Conservation (phyloP, 2,113 vertebrate genomes). For the Recurvirostra avosetta region DNA sequence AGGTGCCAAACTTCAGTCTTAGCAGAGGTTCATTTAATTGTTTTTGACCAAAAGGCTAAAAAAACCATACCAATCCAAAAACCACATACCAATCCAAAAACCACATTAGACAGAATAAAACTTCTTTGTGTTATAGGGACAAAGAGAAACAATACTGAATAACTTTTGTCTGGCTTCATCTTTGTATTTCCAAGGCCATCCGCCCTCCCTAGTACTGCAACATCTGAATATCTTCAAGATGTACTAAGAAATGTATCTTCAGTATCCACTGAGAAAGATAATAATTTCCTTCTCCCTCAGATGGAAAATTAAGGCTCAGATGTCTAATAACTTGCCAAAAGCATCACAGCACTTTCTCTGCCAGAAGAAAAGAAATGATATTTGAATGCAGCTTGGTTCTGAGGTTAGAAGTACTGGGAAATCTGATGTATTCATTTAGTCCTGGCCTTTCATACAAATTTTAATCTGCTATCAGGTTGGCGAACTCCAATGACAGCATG, state of each 20-base stretch:
- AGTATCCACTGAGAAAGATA: not conserved
- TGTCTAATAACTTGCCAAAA: constrained; percentile 45
- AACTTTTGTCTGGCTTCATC: not conserved
- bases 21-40: not conserved
- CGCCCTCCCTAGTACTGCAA: not conserved
- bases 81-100: not conserved
- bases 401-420: not conserved
- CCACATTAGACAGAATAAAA: not conserved
- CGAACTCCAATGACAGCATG: not conserved
- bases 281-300: not conserved
- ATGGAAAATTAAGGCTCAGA: constrained; percentile 14
- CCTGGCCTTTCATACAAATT: not conserved
- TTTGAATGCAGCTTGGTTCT: not conserved
- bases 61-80: not conserved
- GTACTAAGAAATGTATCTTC: not conserved
- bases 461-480: not conserved
- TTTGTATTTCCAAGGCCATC: not conserved
- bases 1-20: not conserved
- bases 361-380: not conserved
- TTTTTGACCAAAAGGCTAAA: constrained; percentile 13
- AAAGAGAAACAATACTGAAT: not conserved
- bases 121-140: not conserved
- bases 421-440: not conserved
- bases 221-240: not conserved
- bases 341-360: not conserved